Evolutionary conservation across 2,113 vertebrate genomes (phyloP), one percentile per base, ranked within the genome.

Genomic region (Arizona elegans): DNA sequence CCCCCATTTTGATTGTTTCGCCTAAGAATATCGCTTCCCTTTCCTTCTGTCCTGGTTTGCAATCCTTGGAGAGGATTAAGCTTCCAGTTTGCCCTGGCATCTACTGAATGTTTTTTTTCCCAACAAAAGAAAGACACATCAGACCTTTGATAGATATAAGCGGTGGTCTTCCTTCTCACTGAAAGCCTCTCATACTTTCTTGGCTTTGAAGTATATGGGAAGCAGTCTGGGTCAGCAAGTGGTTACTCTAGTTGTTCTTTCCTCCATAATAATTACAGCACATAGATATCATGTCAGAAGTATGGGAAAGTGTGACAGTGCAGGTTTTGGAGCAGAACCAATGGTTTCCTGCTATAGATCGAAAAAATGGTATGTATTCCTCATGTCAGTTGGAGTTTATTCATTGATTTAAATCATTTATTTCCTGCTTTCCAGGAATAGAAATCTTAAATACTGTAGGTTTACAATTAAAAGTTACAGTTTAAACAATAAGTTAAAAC

Each of bases 341-440:
- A 11, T 88, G 8, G 17, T 92, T 91, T 0, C 88, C 62, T 93
- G 23, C 88, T 50, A 53, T 26, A 21, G 10, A 91, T 90, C 19
- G 81, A 94, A 33, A 70, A 70, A 75, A 24, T 11, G 47, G 58
- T 87, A 95, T 90, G 81, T 1, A 38, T 87, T 90, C 93, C 65
- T 95, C 62, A 0, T 70, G 50, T 59, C 55, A 10, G 38, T 47
- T 86, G 90, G 52, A 55, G 43, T 21, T 88, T 50, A 24, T 87
- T 93, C 23, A 43, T 81, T 33, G 55, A 24, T 38, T 90, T 29
- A 65, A 54, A 38, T 13, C 29, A 17, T 81, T 43, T 29, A 10
- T 8, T 19, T 56, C n/a, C 70, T 75, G 54, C 89, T 9, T 94
- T 33, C 47, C 75, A 38, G 19, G 7, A 43, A 81, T 21, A 43